These are phyloP conservation scores for Venturia canescens DNA, from an alignment of 1,140 invertebrate species.

Conservation along the genomic window DNA sequence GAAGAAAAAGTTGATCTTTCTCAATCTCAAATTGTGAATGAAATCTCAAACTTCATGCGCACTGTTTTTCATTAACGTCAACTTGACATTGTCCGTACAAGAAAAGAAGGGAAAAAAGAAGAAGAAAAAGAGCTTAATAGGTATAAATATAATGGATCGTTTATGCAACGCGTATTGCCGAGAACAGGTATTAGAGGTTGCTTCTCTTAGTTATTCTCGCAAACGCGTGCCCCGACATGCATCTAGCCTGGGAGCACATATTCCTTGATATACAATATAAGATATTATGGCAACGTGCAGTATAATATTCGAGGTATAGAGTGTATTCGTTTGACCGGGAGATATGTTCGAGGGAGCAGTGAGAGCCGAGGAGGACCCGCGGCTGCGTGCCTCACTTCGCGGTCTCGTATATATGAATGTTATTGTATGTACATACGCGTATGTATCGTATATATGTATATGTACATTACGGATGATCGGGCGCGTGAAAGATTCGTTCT, in stretches of 20 bases:
- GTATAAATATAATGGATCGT: not conserved
- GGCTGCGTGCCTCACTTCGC: conserved; percentile 1
- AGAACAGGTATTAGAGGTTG: conserved; percentile 7
- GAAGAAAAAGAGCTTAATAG: too few species aligned
- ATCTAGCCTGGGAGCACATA: not conserved
- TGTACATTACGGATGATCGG: not conserved
- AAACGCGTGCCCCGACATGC: too few species aligned
- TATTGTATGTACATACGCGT: not conserved
- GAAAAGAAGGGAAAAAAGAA: too few species aligned
- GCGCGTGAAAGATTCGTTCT: conserved; percentile 6
- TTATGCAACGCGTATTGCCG: not conserved
- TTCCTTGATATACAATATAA: conserved; percentile 1
- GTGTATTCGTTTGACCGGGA: not conserved
- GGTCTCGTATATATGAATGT: conserved; percentile 3
- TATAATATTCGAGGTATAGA: not conserved
- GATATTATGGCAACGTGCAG: not conserved
- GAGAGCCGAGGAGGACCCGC: not conserved
- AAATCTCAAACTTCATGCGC: too few species aligned
- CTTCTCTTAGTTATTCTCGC: too few species aligned
- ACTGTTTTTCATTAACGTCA: too few species aligned
- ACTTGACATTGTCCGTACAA: too few species aligned
- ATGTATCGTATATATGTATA: not conserved
- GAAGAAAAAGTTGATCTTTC: too few species aligned
- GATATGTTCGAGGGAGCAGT: not conserved
- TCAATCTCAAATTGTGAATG: too few species aligned